phyloP scores from a whole-genome alignment of 2,113 vertebrate species.

The Prochilodus magdalenae region DNA sequence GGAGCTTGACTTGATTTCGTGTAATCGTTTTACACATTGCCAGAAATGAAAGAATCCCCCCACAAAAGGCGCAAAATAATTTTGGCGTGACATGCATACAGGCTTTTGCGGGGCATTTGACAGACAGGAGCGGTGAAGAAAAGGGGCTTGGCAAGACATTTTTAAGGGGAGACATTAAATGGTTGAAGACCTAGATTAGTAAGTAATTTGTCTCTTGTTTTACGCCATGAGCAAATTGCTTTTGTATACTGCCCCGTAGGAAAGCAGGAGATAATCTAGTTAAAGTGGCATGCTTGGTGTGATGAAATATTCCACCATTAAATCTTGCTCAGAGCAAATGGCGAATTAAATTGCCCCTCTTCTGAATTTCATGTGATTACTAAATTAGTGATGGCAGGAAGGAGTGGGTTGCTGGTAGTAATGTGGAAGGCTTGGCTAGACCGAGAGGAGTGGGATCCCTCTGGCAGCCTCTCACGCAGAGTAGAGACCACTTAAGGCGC shows the following conservation, averaged over 20 bases:
- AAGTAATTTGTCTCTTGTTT: conserved; percentile 64
- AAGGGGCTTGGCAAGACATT: conserved; percentile 46
- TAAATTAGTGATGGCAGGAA: conserved; percentile 61
- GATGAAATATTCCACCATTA: conserved; percentile 63
- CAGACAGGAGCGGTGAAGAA: conserved; percentile 49
- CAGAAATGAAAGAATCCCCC: conserved; percentile 55
- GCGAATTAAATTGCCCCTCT: conserved; percentile 60
- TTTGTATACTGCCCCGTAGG: conserved; percentile 63
- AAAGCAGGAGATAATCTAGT: conserved; percentile 60
- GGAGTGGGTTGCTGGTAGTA: conserved; percentile 45
- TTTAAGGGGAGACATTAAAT: conserved; percentile 60
- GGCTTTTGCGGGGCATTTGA: conserved; percentile 52
- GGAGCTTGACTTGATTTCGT: conserved; percentile 55
- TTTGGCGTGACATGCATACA: conserved; percentile 54
- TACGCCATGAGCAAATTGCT: conserved; percentile 59
- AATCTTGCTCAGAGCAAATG: conserved; percentile 59
- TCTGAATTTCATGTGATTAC: conserved; percentile 60
- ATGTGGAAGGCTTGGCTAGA: conserved; percentile 47
- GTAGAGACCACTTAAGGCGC: conserved; percentile 31
- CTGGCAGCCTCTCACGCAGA: conserved; percentile 36
- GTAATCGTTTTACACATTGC: conserved; percentile 63
- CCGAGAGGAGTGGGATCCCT: conserved; percentile 32
- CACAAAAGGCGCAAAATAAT: conserved; percentile 49
- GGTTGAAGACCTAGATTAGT: conserved; percentile 65
- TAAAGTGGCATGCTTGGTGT: conserved; percentile 57